Base-by-base conservation (phyloP, 1,140 invertebrate species). In the Danaus plexippus region DNA sequence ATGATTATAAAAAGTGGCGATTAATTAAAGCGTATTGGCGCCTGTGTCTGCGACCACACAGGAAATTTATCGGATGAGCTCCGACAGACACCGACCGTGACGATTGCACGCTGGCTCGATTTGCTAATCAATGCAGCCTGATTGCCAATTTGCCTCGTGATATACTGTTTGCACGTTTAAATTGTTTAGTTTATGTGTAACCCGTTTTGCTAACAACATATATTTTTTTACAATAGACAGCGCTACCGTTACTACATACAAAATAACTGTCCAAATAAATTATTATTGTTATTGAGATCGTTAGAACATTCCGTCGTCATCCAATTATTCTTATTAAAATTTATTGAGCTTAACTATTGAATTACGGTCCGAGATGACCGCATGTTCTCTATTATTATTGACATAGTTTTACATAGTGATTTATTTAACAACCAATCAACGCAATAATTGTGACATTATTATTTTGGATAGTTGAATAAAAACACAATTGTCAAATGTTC, bases 251-350 rank as follows among this genome's bases (percentile, higher is more conserved):
- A 32, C 22, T 32, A 32, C 22, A 32, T 32, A 32, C 22, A 32
- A 59, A 59, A 49, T 52, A 12, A 53, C 44, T 43, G 9, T 45
- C 57, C 7, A 32, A 32, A 32, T 52, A 48, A 50, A 50, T 56
- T 41, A 22, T 55, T 63, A 71, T 64, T 65, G 61, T 69, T 68
- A 70, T 70, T 73, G 61, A 59, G 50, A 58, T 62, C 66, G 69
- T 73, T 72, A 66, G 63, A 71, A 68, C 54, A 55, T 66, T 68
- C 68, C 71, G 72, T 73, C 71, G 60, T 73, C 67, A 59, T 66
- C 68, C 73, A 80, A 79, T 78, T 74, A 75, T 63, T 61, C 50
- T 78, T 78, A 80, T 80, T 78, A 78, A 76, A 75, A 78, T 79
- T 78, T 80, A 80, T 80, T 69, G 75, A 64, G 57, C 63, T 65